These are phyloP conservation scores for Piprites chloris DNA, from an alignment of 2,113 vertebrate species.

Conservation along the genomic window DNA sequence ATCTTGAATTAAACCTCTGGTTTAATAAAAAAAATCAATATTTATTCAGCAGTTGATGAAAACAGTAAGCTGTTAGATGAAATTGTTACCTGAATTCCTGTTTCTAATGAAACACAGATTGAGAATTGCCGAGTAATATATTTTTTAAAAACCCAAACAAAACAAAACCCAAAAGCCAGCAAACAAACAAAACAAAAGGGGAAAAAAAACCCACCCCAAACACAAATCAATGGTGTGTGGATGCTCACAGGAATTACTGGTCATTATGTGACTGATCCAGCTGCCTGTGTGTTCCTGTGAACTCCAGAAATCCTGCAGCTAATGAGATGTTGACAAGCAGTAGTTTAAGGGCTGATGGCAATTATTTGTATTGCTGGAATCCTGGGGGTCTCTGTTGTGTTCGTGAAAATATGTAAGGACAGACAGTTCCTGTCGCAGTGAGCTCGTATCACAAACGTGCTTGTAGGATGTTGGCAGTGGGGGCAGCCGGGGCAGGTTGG, in stretches of 20 bases:
- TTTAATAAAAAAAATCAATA: not conserved
- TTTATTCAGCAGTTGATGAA: not conserved
- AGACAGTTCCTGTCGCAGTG: not conserved
- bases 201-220: not conserved
- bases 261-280: not conserved
- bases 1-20: not conserved
- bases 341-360: not conserved
- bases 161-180: not conserved
- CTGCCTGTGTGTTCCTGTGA: not conserved
- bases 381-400: not conserved
- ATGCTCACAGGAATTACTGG: not conserved
- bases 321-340: not conserved
- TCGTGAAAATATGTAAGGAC: not conserved
- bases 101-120: not conserved
- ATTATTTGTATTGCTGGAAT: conserved; percentile 1
- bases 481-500: not conserved
- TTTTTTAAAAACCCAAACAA: not conserved
- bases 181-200: not conserved
- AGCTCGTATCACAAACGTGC: not conserved
- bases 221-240: not conserved
- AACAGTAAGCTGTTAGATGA: not conserved
- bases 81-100: not conserved
- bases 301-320: not conserved
- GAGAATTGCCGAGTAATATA: not conserved
- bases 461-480: not conserved